phyloP scores from a whole-genome alignment of 2,113 vertebrate species.

The Crotalus tigris region DNA sequence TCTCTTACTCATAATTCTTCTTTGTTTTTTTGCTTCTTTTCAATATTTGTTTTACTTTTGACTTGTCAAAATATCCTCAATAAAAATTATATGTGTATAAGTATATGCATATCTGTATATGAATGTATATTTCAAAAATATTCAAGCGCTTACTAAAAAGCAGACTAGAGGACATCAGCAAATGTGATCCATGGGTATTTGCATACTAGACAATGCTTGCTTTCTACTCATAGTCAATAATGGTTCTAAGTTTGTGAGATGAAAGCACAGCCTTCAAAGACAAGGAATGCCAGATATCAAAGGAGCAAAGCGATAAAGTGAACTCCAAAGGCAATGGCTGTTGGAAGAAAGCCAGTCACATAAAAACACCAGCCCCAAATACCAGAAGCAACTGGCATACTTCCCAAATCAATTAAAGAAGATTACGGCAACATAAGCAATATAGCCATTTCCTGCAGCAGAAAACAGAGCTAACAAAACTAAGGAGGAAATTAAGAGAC shows the following conservation, averaged over 20 bases:
- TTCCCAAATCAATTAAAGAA: conserved; percentile 71
- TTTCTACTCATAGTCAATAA: conserved; percentile 42
- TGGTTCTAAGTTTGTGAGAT: conserved; percentile 5
- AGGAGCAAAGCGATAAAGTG: conserved; percentile 56
- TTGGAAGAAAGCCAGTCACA: conserved; percentile 62
- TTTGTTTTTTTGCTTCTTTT: background rate
- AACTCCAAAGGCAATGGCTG: conserved; percentile 48
- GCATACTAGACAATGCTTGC: conserved; percentile 13
- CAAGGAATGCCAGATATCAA: conserved; percentile 41
- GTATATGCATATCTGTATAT: background rate
- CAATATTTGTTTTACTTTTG: background rate
- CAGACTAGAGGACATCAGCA: conserved; percentile 29
- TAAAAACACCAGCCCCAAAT: conserved; percentile 59
- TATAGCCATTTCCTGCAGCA: conserved; percentile 51
- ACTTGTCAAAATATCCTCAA: background rate
- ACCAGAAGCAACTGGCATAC: conserved; percentile 64
- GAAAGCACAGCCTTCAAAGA: conserved; percentile 41
- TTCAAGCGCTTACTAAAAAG: conserved; percentile 24
- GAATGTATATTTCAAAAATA: background rate
- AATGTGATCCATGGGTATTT: background rate
- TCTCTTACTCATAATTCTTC: background rate
- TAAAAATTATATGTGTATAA: background rate
- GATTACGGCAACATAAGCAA: conserved; percentile 58
- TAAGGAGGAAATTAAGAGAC: conserved; percentile 43
- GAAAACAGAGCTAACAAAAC: conserved; percentile 53